Conservation (phyloP, 2,888 invertebrate species). For the Zaprionus lineosus region DNA sequence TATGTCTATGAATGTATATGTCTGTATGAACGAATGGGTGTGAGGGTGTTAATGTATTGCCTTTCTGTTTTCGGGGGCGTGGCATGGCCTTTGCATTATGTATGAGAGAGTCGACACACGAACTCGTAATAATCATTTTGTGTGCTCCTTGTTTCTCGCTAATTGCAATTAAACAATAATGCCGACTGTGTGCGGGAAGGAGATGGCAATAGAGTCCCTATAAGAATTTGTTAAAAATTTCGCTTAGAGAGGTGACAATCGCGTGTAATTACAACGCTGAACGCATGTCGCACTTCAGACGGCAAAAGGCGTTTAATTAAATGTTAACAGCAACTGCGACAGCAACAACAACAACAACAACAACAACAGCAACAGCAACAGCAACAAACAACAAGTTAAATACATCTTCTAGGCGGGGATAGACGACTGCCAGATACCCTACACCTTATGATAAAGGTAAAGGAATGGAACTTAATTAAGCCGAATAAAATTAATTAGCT, state of each 20-base stretch:
- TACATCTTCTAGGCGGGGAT: not conserved
- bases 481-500: no score
- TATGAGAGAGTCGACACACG: conserved; percentile 56
- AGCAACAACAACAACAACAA: conserved; percentile 24
- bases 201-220: not conserved
- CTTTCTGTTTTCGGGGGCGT: conserved; percentile 20
- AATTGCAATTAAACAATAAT: conserved; percentile 78
- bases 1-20: conserved; percentile 2
- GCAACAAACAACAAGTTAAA: not conserved
- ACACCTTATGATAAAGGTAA: not conserved
- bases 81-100: conserved; percentile 63
- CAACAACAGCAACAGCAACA: conserved; percentile 15
- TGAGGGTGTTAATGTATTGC: no score
- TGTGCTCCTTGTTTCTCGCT: conserved; percentile 59
- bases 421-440: not conserved
- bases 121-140: conserved; percentile 68
- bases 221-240: conserved; percentile 45
- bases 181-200: conserved; percentile 20
- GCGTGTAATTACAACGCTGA: conserved; percentile 36
- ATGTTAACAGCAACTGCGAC: conserved; percentile 61
- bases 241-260: conserved; percentile 63
- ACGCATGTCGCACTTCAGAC: conserved; percentile 52
- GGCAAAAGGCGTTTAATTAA: conserved; percentile 74
- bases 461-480: no score
- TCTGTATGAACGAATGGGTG: no score